These are phyloP conservation scores for Rana temporaria DNA, from an alignment of 2,113 vertebrate genomes.

Conservation along the genomic window DNA sequence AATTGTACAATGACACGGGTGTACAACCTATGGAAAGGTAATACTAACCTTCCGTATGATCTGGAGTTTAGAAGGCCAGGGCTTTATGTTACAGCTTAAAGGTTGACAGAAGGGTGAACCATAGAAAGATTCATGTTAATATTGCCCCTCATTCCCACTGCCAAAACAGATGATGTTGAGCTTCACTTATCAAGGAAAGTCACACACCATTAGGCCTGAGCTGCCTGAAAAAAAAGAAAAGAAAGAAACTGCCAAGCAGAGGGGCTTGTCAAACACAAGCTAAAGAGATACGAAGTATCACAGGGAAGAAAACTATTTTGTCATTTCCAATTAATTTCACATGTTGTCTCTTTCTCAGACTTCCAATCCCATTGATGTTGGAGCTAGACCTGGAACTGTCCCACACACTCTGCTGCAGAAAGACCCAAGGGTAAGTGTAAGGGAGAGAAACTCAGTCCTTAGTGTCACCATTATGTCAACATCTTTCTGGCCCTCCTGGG, in stretches of 20 bases:
- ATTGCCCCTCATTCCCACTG: conserved; percentile 34
- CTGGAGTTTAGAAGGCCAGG: conserved; percentile 8
- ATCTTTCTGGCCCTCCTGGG: conserved; percentile 38
- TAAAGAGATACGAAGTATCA: conserved; percentile 24
- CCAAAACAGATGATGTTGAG: conserved; percentile 49
- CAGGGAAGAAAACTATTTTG: conserved; percentile 10
- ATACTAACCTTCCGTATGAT: conserved; percentile 24
- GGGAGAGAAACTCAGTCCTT: background rate
- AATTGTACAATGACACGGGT: conserved; percentile 35
- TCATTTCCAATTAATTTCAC: conserved; percentile 46
- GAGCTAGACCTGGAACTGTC: conserved; percentile 89
- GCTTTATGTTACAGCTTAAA: conserved; percentile 52
- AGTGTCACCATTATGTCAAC: conserved; percentile 56
- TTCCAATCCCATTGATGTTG: conserved; percentile 94
- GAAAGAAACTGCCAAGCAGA: conserved; percentile 45
- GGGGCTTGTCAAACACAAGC: conserved; percentile 37
- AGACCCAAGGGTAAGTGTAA: conserved; percentile 89
- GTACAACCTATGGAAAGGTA: conserved; percentile 43
- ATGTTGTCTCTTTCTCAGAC: conserved; percentile 76
- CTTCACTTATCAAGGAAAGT: conserved; percentile 54
- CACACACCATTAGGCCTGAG: conserved; percentile 48
- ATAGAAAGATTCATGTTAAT: conserved; percentile 41
- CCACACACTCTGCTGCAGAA: conserved; percentile 95
- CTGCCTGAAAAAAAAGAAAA: conserved; percentile 49
- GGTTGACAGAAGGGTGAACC: conserved; percentile 55